Base-by-base conservation (phyloP, 2,797 vertebrate species). In the Xerus rutilus region DNA sequence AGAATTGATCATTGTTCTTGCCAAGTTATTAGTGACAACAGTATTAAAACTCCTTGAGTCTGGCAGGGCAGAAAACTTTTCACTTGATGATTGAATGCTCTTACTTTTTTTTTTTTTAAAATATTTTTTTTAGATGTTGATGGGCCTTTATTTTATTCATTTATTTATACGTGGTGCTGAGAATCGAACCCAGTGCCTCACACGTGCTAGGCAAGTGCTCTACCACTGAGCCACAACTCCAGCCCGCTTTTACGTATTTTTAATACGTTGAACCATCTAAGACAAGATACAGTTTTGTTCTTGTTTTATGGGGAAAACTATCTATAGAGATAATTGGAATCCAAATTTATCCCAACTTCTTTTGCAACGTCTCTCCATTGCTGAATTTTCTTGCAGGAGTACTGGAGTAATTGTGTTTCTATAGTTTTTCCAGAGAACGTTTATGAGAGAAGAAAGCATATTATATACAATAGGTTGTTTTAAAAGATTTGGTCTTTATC, bases 1-100 rank as follows among this genome's bases (percentile, higher is more conserved):
- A n/a, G 73, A 92, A 94, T 79, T 96, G 67, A 81, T 91, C 32
- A 93, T 72, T 82, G 89, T 91, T 94, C 49, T 83, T 92, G 76
- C 10, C 47, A 87, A 79, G 18, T 73, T 57, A 77, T 72, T 95
- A 64, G 1, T 91, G 35, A 82, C 62, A 83, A 57, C 14, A 39
- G 5, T 87, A 69, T 89, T 96, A 93, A 94, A 92, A 82, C 25
- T 94, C 94, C 43, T 77, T 95, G 25, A 87, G 47, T 73, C 9
- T 91, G 49, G 43, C 32, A 91, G 64, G 86, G 79, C 54, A 73
- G 0, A 72, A 93, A 59, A 89, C 30, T 96, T 96, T 87, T 97
- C n/a, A 86, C 8, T 79, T 93, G n/a, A 76, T 87, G 77, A 94
- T 89, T 79, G 30, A 77, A 64, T 96, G 5, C 95, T 91, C 32